Conservation (phyloP, 2,888 invertebrate genomes). For the Itoplectis maculator region DNA sequence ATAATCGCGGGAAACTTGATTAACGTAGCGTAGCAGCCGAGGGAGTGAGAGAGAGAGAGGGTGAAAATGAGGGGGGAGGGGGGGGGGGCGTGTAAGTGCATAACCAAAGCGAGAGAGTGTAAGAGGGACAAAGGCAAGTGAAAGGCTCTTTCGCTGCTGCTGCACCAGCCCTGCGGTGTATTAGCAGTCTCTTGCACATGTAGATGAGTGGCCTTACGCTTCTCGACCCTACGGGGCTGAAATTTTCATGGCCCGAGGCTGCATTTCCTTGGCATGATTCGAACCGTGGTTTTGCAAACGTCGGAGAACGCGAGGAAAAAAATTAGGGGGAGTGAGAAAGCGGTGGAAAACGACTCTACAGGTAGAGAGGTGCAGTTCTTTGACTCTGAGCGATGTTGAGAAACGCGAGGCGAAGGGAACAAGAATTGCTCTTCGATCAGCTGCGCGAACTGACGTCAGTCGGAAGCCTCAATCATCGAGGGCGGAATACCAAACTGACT, state of each 20-base stretch:
- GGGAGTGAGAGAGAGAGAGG: not conserved
- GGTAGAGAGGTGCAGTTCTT: too few relatives aligned
- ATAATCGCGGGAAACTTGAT: conserved; percentile 1
- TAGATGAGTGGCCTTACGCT: not conserved
- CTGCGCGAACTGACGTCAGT: not conserved
- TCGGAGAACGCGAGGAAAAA: not conserved
- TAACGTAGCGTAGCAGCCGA: not conserved
- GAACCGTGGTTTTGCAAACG: conserved; percentile 21
- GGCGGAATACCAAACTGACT: not conserved
- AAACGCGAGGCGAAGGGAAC: not conserved
- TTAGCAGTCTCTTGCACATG: conserved; percentile 8
- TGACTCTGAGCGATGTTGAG: not conserved
- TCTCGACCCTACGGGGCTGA: not conserved
- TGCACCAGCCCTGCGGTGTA: not conserved
- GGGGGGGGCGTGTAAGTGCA: not conserved
- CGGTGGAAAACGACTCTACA: too few relatives aligned
- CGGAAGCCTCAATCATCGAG: not conserved
- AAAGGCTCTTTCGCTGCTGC: not conserved
- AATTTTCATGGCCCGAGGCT: conserved; percentile 25
- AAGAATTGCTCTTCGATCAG: not conserved
- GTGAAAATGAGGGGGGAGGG: not conserved
- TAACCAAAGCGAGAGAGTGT: conserved; percentile 11
- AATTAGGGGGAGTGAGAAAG: too few relatives aligned
- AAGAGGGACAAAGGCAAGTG: conserved; percentile 25
- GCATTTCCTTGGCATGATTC: conserved; percentile 33